phyloP scores from a whole-genome alignment of 1,140 invertebrate genomes.

The Sweltsa coloradensis region DNA sequence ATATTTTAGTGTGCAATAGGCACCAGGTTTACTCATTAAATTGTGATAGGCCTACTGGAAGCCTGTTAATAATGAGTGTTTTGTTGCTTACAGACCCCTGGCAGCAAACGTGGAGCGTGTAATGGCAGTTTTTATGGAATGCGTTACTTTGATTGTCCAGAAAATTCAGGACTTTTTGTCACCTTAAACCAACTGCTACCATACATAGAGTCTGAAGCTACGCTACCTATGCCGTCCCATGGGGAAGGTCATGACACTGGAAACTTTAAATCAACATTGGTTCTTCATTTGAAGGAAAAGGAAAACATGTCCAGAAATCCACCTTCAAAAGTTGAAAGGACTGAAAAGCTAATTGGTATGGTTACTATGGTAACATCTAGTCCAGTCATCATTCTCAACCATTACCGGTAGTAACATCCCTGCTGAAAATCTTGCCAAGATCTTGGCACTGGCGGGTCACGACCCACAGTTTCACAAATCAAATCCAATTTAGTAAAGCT shows the following conservation, averaged over 20 bases:
- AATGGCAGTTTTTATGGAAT: slow-evolving; percentile 5
- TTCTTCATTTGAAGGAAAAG: slow-evolving; percentile 11
- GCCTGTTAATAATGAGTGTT: too few species aligned
- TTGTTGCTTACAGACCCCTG: too few species aligned
- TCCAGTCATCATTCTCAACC: neutral
- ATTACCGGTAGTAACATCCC: neutral
- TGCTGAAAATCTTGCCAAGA: neutral
- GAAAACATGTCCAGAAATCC: slow-evolving; percentile 5
- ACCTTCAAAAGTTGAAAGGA: slow-evolving; percentile 3
- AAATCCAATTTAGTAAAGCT: too few species aligned
- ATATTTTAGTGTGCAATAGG: too few species aligned
- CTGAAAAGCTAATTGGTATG: slow-evolving; percentile 7
- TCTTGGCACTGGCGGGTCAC: neutral
- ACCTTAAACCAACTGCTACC: slow-evolving; percentile 1
- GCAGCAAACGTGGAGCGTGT: too few species aligned
- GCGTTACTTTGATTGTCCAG: slow-evolving; percentile 1
- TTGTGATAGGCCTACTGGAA: too few species aligned
- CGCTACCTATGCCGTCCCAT: slow-evolving; percentile 10
- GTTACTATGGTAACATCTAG: neutral
- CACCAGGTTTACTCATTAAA: too few species aligned
- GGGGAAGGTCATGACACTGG: neutral
- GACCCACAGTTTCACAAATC: neutral
- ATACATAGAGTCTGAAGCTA: neutral
- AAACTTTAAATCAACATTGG: slow-evolving; percentile 11
- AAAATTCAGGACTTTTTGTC: slow-evolving; percentile 8